A percentile compares a stretch with the other conserved stretches of the same genome.
Conservation (phyloP, 2,888 invertebrate species). For the Mesorhabditis sp. region DNA sequence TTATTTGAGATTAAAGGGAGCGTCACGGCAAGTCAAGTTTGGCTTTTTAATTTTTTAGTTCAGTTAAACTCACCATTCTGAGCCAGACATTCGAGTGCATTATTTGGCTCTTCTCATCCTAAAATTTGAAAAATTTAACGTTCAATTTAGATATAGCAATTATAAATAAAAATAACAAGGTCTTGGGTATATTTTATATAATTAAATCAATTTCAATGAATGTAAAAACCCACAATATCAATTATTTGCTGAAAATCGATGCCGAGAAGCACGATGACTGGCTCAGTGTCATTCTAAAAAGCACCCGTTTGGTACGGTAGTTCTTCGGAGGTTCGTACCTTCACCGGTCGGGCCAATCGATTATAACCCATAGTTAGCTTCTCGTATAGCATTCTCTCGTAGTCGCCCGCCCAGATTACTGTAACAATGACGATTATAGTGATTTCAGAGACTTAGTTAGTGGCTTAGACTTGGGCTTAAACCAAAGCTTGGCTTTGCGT, state of each 20-base stretch:
- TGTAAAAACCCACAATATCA: slow-evolving; percentile 27
- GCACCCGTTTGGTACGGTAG: neutral
- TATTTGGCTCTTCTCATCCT: slow-evolving; percentile 99
- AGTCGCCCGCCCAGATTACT: slow-evolving; percentile 52
- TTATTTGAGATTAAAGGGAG: neutral
- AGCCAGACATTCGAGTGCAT: slow-evolving; percentile 96
- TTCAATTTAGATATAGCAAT: slow-evolving; percentile 45
- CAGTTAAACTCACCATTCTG: slow-evolving; percentile 73
- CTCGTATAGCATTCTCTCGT: slow-evolving; percentile 59
- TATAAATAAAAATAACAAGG: neutral
- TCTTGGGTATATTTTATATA: neutral
- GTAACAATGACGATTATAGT: slow-evolving; percentile 11
- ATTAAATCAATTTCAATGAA: neutral
- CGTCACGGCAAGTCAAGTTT: neutral
- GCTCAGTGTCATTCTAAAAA: slow-evolving; percentile 58
- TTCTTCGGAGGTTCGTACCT: slow-evolving; percentile 9
- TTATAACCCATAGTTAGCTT: slow-evolving; percentile 59
- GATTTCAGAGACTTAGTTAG: too few species aligned
- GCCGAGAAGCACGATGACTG: slow-evolving; percentile 60
- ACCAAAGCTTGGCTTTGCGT: too few species aligned
- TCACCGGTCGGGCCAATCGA: slow-evolving; percentile 60
- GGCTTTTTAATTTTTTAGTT: slow-evolving; percentile 1
- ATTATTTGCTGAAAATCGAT: slow-evolving; percentile 61
- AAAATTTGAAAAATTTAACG: slow-evolving; percentile 64
- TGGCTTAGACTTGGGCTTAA: too few species aligned